A percentile compares a stretch with the other conserved stretches of the same genome.
Evolutionary conservation across 2,888 invertebrate species (phyloP).

Genomic region (Spisula solida): DNA sequence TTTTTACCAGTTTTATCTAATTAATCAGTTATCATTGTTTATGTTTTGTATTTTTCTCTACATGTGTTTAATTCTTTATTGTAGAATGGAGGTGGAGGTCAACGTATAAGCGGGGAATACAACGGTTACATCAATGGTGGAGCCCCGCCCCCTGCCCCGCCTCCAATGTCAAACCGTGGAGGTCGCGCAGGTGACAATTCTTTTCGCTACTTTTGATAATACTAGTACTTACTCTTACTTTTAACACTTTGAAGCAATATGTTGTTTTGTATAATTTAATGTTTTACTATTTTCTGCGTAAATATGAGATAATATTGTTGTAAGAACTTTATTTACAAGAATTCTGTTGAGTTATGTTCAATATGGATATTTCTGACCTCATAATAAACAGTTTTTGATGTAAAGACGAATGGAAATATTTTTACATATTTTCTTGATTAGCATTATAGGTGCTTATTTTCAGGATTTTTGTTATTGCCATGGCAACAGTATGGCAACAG

Average conservation of each 20-base stretch:
- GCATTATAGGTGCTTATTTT: neutral
- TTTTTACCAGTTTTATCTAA: too few species aligned
- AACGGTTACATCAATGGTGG: slow-evolving; percentile 71
- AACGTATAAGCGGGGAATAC: slow-evolving; percentile 72
- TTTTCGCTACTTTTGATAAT: slow-evolving; percentile 74
- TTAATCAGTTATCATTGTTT: neutral
- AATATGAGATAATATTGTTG: too few species aligned
- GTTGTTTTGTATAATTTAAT: neutral
- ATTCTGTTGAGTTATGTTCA: too few species aligned
- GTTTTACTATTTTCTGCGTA: neutral
- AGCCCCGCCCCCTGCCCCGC: slow-evolving; percentile 67
- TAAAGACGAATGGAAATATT: neutral
- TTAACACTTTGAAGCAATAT: slow-evolving; percentile 1
- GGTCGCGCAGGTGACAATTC: slow-evolving; percentile 69
- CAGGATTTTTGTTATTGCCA: neutral
- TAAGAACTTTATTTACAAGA: too few species aligned
- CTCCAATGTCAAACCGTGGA: slow-evolving; percentile 56
- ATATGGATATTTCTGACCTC: too few species aligned
- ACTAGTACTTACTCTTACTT: slow-evolving; percentile 54
- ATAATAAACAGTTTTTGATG: too few species aligned
- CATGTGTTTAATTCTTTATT: slow-evolving; percentile 43
- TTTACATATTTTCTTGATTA: neutral
- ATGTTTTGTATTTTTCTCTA: neutral
- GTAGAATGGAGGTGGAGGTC: slow-evolving; percentile 45
- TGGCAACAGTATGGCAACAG: neutral